phyloP scores from a whole-genome alignment of 2,797 vertebrate genomes.

The Malacoctenus gilli region DNA sequence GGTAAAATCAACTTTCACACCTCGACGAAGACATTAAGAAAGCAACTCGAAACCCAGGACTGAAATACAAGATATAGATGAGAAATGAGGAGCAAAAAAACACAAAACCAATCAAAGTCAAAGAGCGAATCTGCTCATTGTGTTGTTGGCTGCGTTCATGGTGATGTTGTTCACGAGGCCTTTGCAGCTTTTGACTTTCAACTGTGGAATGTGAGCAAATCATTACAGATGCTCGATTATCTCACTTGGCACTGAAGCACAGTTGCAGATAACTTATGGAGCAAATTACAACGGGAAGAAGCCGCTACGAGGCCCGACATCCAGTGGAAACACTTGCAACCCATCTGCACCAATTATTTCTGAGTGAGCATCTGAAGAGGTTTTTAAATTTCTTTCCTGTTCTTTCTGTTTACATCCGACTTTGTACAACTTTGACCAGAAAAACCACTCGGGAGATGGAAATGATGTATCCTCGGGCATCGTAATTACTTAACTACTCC shows the following conservation, averaged over 20 bases:
- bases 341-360: slow-evolving; percentile 39
- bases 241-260: slow-evolving; percentile 49
- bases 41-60: too few relatives aligned
- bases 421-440: slow-evolving; percentile 15
- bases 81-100: slow-evolving; percentile 15
- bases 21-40: too few relatives aligned
- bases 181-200: slow-evolving; percentile 38
- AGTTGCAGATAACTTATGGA: slow-evolving; percentile 47
- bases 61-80: neutral
- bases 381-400: slow-evolving; percentile 17
- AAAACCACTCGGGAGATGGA: neutral
- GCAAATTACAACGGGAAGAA: slow-evolving; percentile 47
- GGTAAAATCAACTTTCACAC: neutral
- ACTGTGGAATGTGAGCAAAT: slow-evolving; percentile 44
- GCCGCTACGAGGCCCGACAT: slow-evolving; percentile 41
- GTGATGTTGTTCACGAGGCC: slow-evolving; percentile 36
- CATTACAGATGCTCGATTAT: slow-evolving; percentile 54
- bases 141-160: slow-evolving; percentile 5
- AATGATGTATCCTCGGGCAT: neutral
- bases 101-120: slow-evolving; percentile 10
- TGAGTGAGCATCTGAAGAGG: slow-evolving; percentile 9
- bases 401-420: slow-evolving; percentile 16
- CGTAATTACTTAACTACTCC: neutral
- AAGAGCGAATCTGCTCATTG: slow-evolving; percentile 21
- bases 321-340: slow-evolving; percentile 43